A percentile compares a stretch with the other conserved stretches of the same genome.
Evolutionary conservation across 2,797 vertebrate genomes (phyloP).

Genomic region (Coluber constrictor): DNA sequence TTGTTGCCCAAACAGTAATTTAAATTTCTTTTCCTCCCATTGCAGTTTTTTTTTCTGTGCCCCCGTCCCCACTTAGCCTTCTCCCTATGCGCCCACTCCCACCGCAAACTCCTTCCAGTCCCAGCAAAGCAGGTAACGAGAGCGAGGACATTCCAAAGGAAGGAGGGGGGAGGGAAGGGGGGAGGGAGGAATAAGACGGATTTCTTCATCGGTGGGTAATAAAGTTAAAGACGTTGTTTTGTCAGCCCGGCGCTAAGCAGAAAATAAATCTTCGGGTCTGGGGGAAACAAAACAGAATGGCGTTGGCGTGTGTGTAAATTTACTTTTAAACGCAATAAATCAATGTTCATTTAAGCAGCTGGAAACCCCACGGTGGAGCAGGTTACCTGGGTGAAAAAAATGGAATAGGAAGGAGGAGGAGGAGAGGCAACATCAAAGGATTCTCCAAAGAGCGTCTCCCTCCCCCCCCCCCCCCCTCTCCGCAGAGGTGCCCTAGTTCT

Average conservation of each 20-base stretch:
- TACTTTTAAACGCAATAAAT: conserved; percentile 77
- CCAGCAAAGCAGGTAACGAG: conserved; percentile 44
- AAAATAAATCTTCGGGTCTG: conserved; percentile 71
- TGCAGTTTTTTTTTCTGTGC: not conserved
- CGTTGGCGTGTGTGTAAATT: conserved; percentile 70
- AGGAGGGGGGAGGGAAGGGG: not conserved
- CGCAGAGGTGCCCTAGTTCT: not conserved
- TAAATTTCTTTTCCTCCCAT: conserved; percentile 30
- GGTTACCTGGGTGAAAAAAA: conserved; percentile 51
- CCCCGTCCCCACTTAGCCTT: not conserved
- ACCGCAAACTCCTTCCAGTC: not conserved
- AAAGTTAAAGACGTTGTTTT: conserved; percentile 73
- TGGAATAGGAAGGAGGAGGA: conserved; percentile 18
- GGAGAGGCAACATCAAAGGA: conserved; percentile 47
- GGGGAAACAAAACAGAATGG: conserved; percentile 67
- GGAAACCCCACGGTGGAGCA: conserved; percentile 59
- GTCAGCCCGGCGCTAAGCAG: conserved; percentile 72
- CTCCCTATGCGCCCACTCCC: not conserved
- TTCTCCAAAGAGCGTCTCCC: conserved; percentile 20
- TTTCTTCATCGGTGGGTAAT: conserved; percentile 67
- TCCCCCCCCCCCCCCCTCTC: not conserved
- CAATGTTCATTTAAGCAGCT: conserved; percentile 76
- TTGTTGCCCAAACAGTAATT: not conserved
- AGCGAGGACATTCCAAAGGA: conserved; percentile 65
- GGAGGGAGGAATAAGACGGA: conserved; percentile 60